Evolutionary conservation across 2,113 vertebrate genomes (phyloP).

Genomic region (Pelecanoides urinatrix): DNA sequence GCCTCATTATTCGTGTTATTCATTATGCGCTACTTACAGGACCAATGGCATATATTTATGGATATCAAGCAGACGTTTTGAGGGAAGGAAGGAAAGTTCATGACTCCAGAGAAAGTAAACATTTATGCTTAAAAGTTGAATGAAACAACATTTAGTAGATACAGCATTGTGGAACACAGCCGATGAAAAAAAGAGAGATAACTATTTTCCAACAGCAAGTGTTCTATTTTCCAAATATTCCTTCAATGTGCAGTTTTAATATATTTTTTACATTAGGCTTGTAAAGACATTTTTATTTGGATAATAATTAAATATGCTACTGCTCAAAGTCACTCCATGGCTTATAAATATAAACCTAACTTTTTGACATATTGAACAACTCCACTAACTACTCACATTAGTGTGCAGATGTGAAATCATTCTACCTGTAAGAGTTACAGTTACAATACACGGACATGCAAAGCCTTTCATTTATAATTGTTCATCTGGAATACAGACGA

Average conservation of each 20-base stretch:
- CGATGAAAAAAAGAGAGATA: background rate
- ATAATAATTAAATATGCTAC: background rate
- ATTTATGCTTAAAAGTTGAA: background rate
- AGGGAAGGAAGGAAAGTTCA: constrained; percentile 1
- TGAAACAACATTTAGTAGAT: constrained; percentile 20
- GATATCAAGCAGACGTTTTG: background rate
- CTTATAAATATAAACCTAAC: background rate
- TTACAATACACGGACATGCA: background rate
- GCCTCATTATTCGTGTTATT: background rate
- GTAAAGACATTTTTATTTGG: background rate
- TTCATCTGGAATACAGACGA: background rate
- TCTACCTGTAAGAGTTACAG: background rate
- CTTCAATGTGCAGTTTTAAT: background rate
- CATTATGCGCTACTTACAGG: background rate
- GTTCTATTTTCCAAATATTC: background rate
- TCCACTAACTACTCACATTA: background rate
- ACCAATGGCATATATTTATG: background rate
- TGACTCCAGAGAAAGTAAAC: constrained; percentile 4
- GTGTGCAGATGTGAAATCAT: background rate
- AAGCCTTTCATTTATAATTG: background rate
- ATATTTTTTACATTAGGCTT: background rate
- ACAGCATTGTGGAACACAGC: background rate
- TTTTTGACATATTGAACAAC: background rate
- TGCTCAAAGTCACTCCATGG: background rate
- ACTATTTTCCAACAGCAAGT: background rate